Evolutionary conservation across 2,888 invertebrate genomes (phyloP), one percentile per base, ranked within the genome.

Genomic region (Stegana nigrithorax): DNA sequence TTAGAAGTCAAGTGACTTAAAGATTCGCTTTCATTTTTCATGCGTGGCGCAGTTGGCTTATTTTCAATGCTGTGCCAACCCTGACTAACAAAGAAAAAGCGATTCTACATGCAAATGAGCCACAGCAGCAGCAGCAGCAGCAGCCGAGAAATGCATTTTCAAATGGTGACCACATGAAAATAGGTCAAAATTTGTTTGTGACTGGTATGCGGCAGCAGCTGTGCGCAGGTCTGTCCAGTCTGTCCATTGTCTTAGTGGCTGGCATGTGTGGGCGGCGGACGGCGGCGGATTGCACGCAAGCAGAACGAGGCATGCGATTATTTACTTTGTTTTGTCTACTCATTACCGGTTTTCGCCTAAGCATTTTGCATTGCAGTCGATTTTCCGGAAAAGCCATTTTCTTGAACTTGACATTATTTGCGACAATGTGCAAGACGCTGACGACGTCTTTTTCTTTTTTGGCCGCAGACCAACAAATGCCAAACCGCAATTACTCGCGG

Each of bases 391-490:
- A 10, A 7, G 7, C 23, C 7, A 26, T 29, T 42, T 59, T 59
- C 66, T 51, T 73, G 72, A 73, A 73, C 73, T 73, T 73, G 73
- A 73, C 72, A 73, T 67, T 72, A 62, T 70, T 68, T 59, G 60
- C 44, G 60, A 56, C 51, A 66, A 62, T 26, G 17, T 51, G 51
- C 39, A n/a, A 36, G 36, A 45, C 25, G n/a, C 7, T 53, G 39
- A 62, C n/a, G n/a, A n/a, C n/a, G n/a, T n/a, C 60, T 67, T 61
- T 42, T 42, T n/a, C 14, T 14, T 42, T 14, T 42, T 42, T n/a
- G 42, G 4, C 17, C 19, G 8, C 19, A 19, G 14, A 1, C 17
- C 42, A 42, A n/a, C n/a, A 7, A 42, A 19, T 42, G 42, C 42
- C 14, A 42, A 14, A 42, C 4, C 19, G 42, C 42, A 42, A 42